Conservation (phyloP, 2,888 invertebrate genomes). For the Cosmia trapezina region DNA sequence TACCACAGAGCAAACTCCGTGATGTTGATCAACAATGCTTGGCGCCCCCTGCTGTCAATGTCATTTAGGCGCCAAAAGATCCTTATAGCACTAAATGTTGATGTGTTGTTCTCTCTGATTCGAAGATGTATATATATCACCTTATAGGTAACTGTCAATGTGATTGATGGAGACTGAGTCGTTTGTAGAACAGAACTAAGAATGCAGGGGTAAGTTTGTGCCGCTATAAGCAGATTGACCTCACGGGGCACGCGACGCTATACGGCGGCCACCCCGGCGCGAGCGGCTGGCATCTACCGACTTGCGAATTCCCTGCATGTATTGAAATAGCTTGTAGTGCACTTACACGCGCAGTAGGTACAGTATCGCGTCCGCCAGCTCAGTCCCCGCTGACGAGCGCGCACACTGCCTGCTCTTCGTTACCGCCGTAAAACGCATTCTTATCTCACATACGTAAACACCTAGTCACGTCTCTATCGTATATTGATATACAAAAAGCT, state of each 20-base stretch:
- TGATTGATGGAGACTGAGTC: neutral
- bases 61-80: neutral
- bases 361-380: conserved; percentile 73
- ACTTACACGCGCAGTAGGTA: conserved; percentile 76
- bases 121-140: neutral
- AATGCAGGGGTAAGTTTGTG: conserved; percentile 13
- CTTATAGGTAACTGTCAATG: neutral
- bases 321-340: conserved; percentile 87
- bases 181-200: neutral
- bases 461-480: conserved; percentile 70
- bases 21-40: neutral
- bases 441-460: conserved; percentile 74
- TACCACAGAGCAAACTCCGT: no score
- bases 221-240: conserved; percentile 71
- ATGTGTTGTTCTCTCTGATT: neutral
- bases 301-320: conserved; percentile 85
- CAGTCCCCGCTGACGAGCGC: conserved; percentile 80
- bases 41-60: neutral
- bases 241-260: conserved; percentile 67
- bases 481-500: conserved; percentile 63
- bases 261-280: conserved; percentile 64
- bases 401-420: conserved; percentile 79
- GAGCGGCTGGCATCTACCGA: conserved; percentile 77
- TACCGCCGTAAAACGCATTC: conserved; percentile 72
- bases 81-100: neutral